Percentiles rank a stretch among this genome's conserved stretches.
These are phyloP conservation scores for Danio jaintianensis DNA, from an alignment of 2,797 vertebrate species.

Conservation along the genomic window DNA sequence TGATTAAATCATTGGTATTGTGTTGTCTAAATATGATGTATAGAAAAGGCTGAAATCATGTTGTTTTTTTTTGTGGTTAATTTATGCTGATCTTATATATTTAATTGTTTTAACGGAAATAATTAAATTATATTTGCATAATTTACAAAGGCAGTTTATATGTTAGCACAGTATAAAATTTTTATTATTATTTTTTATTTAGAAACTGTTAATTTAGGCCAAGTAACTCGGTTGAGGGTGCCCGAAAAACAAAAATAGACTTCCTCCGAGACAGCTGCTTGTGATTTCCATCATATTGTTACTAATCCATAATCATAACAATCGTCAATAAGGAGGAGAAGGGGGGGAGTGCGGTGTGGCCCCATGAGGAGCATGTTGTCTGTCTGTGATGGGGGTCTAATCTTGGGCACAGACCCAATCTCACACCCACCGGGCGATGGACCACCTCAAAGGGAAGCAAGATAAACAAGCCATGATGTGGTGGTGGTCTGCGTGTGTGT, in stretches of 20 bases:
- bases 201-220: not conserved
- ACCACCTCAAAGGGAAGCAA: slow-evolving; percentile 31
- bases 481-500: not conserved
- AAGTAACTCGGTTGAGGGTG: not conserved
- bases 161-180: not conserved
- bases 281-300: slow-evolving; percentile 60
- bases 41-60: not conserved
- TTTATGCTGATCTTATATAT: not conserved
- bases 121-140: not conserved
- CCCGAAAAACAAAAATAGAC: slow-evolving; percentile 29
- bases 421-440: slow-evolving; percentile 44
- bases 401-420: slow-evolving; percentile 42
- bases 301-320: slow-evolving; percentile 56
- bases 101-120: too few species aligned
- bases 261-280: slow-evolving; percentile 43
- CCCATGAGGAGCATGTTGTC: slow-evolving; percentile 46
- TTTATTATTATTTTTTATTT: not conserved
- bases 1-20: too few species aligned
- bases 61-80: not conserved
- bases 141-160: not conserved
- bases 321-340: slow-evolving; percentile 21
- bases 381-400: slow-evolving; percentile 38
- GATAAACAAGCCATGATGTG: slow-evolving; percentile 21
- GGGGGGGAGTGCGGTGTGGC: slow-evolving; percentile 1
- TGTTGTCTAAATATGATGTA: too few species aligned